Percentiles rank a stretch among this genome's conserved stretches.
Conservation (phyloP, 2,888 invertebrate genomes). For the Drosophila maculinotata region DNA sequence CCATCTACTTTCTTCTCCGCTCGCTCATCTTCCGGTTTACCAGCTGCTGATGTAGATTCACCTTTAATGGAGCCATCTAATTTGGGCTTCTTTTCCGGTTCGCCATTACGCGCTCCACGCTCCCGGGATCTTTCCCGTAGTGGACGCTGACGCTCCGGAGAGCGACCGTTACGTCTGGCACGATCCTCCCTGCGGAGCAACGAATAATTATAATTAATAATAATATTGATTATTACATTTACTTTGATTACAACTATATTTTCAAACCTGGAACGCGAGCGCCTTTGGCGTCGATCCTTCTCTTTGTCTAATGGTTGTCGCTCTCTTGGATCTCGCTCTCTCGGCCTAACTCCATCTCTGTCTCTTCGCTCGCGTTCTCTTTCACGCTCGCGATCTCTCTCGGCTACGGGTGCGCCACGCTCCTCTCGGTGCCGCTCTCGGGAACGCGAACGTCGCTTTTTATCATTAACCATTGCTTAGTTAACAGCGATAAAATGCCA, state of each 20-base stretch:
- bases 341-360: constrained; percentile 54
- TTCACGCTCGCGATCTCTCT: constrained; percentile 68
- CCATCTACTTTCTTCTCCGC: constrained; percentile 77
- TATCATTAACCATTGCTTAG: constrained; percentile 85
- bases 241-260: not conserved
- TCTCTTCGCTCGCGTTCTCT: constrained; percentile 56
- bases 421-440: constrained; percentile 79
- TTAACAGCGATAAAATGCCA: constrained; percentile 3
- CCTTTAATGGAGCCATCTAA: constrained; percentile 29
- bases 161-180: constrained; percentile 51
- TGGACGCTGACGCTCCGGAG: constrained; percentile 63
- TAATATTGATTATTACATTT: not conserved
- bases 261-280: constrained; percentile 78
- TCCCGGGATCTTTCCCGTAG: constrained; percentile 69
- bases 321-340: constrained; percentile 54
- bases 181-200: constrained; percentile 63
- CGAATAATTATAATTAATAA: not conserved
- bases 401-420: constrained; percentile 41
- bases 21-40: constrained; percentile 84
- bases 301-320: constrained; percentile 64
- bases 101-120: constrained; percentile 44
- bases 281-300: constrained; percentile 68
- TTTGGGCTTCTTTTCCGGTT: constrained; percentile 69
- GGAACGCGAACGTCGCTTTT: constrained; percentile 86
- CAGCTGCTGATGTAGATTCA: constrained; percentile 4